phyloP scores from a whole-genome alignment of 2,888 invertebrate genomes.

The Lordiphosa andalusiaca region DNA sequence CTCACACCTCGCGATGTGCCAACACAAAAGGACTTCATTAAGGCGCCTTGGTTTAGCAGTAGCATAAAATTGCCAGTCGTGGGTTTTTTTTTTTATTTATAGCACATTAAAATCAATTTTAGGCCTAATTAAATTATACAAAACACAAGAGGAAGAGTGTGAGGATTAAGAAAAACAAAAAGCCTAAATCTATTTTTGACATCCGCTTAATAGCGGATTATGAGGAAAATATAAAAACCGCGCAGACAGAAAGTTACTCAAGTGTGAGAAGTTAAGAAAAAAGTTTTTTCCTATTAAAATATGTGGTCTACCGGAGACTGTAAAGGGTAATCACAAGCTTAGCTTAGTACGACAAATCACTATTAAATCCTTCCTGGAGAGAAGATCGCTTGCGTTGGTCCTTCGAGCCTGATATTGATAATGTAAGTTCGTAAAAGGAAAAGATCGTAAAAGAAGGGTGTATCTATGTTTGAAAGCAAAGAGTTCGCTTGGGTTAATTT shows the following conservation, averaged over 20 bases:
- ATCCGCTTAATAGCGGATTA: conserved; percentile 2
- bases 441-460: too few relatives aligned
- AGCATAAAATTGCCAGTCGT: conserved; percentile 54
- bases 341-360: too few relatives aligned
- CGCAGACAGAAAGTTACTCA: background rate
- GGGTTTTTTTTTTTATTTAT: conserved; percentile 53
- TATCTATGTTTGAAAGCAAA: too few relatives aligned
- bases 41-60: conserved; percentile 39
- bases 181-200: conserved; percentile 49
- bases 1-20: conserved; percentile 17
- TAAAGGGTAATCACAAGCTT: too few relatives aligned
- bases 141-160: conserved; percentile 24
- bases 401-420: too few relatives aligned
- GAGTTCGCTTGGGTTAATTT: too few relatives aligned
- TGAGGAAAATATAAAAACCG: conserved; percentile 14
- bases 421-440: too few relatives aligned
- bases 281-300: too few relatives aligned
- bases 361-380: too few relatives aligned
- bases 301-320: too few relatives aligned
- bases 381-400: too few relatives aligned
- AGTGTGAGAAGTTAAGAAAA: too few relatives aligned
- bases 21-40: conserved; percentile 61
- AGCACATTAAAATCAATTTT: conserved; percentile 71
- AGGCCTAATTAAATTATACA: conserved; percentile 56
- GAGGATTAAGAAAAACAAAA: conserved; percentile 3